A percentile compares a stretch with the other conserved stretches of the same genome.
Evolutionary conservation across 2,113 vertebrate species (phyloP).

Genomic region (Oreochromis niloticus): DNA sequence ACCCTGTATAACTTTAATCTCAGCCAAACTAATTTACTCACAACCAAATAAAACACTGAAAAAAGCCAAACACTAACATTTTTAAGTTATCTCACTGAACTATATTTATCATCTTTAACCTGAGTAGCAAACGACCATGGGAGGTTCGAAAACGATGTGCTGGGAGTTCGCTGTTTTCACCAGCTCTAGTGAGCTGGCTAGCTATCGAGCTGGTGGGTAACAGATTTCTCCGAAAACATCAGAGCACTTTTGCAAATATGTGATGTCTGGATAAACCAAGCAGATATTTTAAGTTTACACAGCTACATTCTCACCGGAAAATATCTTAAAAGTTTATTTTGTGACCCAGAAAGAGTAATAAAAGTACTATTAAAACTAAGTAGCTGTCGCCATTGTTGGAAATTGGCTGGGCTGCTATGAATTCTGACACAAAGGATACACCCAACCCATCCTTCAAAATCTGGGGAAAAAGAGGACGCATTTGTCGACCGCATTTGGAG

Average conservation of each 20-base stretch:
- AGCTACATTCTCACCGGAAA: background rate
- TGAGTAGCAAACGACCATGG: too few species aligned
- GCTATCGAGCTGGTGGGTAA: background rate
- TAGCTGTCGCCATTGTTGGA: background rate
- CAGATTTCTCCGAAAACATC: accelerated
- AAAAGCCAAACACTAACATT: too few species aligned
- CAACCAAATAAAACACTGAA: too few species aligned
- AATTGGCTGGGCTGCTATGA: background rate
- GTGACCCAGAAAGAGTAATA: background rate
- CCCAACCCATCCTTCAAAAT: background rate
- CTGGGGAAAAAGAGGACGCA: background rate
- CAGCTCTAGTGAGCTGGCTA: too few species aligned
- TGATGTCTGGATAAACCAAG: accelerated
- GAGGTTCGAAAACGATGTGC: too few species aligned
- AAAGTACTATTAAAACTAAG: background rate
- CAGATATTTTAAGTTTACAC: background rate
- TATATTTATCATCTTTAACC: too few species aligned
- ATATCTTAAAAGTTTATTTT: background rate
- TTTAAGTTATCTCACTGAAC: too few species aligned
- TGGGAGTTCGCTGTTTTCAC: too few species aligned
- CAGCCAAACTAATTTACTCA: too few species aligned
- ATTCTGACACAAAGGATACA: background rate
- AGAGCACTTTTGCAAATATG: background rate
- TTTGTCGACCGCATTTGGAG: background rate
- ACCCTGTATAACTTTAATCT: too few species aligned